Evolutionary conservation across 2,888 invertebrate species (phyloP), one percentile per base, ranked within the genome.

Genomic region (Euproctis similis): DNA sequence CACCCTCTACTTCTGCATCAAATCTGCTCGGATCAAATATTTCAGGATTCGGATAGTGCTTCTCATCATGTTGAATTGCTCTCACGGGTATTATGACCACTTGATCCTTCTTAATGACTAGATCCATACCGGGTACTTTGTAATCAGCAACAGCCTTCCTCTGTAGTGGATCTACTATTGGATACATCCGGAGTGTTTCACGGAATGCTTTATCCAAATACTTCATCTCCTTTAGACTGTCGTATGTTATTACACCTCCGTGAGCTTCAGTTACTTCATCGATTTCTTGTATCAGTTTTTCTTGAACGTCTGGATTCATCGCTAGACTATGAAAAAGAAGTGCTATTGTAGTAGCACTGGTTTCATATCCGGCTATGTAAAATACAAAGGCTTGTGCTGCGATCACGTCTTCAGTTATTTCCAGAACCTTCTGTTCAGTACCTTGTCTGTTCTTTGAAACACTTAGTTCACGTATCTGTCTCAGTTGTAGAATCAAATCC

Each of bases 1-100:
- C 39, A 20, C 42, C 55, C 16, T 51, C 52, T 19, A 64, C 68
- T 33, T 74, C 73, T 1, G 64, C 47, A 8, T 55, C 52, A 53
- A 86, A 86, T 30, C 85, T 62, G 22, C 85, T 80, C 1, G 86
- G 86, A 30, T 80, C 66, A 46, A 85, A 86, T 24, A 57, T 60
- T 20, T 68, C 61, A 4, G 86, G 85, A 28, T 86, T 58, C 1
- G 77, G 72, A 41, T 69, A 86, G 42, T 77, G 59, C 13, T 59
- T 51, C 10, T 66, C 67, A 46, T 85, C 84, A n/a, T 69, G 63
- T 35, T 86, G 86, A 28, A 86, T 64, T 2, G 65, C 69, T 24
- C 59, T 46, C 2, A 71, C 62, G 1, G 82, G 70, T 18, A 85
- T 54, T 0, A 68, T 30, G 10, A 82, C 39, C 3, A 50, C 45